A percentile compares a stretch with the other conserved stretches of the same genome.
Evolutionary conservation across 2,888 invertebrate genomes (phyloP).

Genomic region (Octonoba sinensis): DNA sequence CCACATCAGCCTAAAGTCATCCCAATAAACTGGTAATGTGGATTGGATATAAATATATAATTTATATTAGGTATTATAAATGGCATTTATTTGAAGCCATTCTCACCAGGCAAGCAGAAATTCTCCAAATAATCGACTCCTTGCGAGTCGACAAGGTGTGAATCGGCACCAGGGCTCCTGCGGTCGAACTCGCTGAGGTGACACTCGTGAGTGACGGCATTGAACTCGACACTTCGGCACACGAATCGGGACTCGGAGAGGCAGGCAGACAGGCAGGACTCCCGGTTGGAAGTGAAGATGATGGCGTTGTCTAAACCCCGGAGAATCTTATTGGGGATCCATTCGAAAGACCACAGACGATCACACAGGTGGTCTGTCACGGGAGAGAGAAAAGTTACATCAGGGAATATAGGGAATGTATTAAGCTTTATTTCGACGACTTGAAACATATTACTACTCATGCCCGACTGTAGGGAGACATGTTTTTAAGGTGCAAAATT

Average conservation of each 20-base stretch:
- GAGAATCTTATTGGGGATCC: conserved; percentile 92
- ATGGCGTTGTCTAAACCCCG: conserved; percentile 90
- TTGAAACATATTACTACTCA: no score
- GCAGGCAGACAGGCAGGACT: conserved; percentile 91
- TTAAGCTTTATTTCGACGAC: no score
- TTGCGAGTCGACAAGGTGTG: conserved; percentile 90
- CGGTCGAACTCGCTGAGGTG: conserved; percentile 91
- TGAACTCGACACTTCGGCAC: conserved; percentile 92
- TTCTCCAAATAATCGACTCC: conserved; percentile 90
- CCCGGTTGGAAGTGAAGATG: conserved; percentile 93
- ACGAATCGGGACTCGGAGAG: conserved; percentile 92
- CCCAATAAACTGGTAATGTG: no score
- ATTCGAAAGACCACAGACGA: conserved; percentile 92
- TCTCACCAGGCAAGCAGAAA: conserved; percentile 83
- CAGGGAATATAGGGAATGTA: no score
- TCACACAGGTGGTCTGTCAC: conserved; percentile 85
- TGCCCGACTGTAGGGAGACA: no score
- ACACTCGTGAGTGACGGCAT: conserved; percentile 91
- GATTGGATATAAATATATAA: no score
- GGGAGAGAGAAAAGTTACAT: conserved; percentile 58
- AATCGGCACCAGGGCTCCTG: conserved; percentile 87
- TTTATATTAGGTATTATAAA: no score
- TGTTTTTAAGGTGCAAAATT: no score
- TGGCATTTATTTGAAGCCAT: no score
- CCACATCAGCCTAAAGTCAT: no score